Conservation (phyloP, 2,888 invertebrate genomes). For the Lasius fuliginosus region DNA sequence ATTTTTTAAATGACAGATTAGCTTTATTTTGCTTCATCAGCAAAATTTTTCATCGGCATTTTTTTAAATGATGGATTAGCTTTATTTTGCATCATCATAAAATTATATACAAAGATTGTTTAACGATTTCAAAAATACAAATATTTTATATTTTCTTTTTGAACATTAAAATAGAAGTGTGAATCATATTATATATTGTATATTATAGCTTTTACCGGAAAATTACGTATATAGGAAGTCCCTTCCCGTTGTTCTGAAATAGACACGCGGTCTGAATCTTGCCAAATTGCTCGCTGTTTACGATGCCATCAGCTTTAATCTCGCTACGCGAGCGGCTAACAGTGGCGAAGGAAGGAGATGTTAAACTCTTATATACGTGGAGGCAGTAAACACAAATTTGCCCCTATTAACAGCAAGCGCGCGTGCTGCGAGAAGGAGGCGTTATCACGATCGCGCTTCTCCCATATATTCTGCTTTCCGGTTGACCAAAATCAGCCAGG, state of each 20-base stretch:
- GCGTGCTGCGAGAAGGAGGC: conserved; percentile 22
- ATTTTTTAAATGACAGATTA: neutral
- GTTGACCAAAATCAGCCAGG: conserved; percentile 20
- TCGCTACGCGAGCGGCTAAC: conserved; percentile 26
- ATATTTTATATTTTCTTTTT: neutral
- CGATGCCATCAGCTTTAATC: conserved; percentile 60
- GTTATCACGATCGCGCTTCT: conserved; percentile 29
- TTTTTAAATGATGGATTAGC: neutral
- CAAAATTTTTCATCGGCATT: neutral
- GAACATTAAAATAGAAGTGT: neutral
- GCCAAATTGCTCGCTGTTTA: conserved; percentile 57
- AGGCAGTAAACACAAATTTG: conserved; percentile 61
- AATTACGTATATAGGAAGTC: conserved; percentile 23
- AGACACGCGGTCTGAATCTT: conserved; percentile 50
- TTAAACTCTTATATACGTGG: conserved; percentile 58
- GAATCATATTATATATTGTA: neutral
- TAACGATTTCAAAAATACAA: neutral
- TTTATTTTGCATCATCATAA: neutral
- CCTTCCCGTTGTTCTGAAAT: neutral
- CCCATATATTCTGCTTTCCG: conserved; percentile 20
- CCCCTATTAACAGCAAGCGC: conserved; percentile 28
- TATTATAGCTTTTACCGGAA: neutral
- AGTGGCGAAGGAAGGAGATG: conserved; percentile 45
- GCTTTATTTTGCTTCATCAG: neutral
- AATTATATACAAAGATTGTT: neutral